Base-by-base conservation (phyloP, 1,140 invertebrate genomes). In the Cyclina sinensis region DNA sequence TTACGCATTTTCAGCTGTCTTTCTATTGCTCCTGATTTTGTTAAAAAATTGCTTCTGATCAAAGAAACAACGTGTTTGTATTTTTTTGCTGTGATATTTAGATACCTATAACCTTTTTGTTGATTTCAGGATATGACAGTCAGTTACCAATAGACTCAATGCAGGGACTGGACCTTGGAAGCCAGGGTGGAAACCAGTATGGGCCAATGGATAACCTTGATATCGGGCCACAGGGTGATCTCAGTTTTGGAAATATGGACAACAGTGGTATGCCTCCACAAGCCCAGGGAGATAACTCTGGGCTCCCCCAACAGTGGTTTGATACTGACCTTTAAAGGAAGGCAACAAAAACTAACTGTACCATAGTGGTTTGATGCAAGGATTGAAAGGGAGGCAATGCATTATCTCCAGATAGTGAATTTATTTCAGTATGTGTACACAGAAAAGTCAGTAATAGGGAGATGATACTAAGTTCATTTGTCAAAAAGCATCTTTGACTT, bases 71-170 rank as follows among this genome's bases (percentile, higher is more conserved):
- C n/a, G n/a, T n/a, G n/a, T n/a, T n/a, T n/a, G n/a, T n/a, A n/a
- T n/a, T n/a, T n/a, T n/a, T n/a, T n/a, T n/a, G n/a, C n/a, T n/a
- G n/a, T n/a, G n/a, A n/a, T n/a, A n/a, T n/a, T n/a, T n/a, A n/a
- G n/a, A n/a, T n/a, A n/a, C n/a, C n/a, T n/a, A n/a, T n/a, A n/a
- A n/a, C n/a, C n/a, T n/a, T n/a, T n/a, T 57, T 57, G 16, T 21
- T 18, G 16, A 3, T 96, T 91, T 48, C 90, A 98, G 98, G 98
- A 96, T 99, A 98, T 97, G 98, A 99, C 97, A 84, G 91, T 37
- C 98, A 98, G 97, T 97, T 99, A 97, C 98, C 98, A 97, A 98
- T 99, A 97, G 98, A 98, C 96, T 98, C 98, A 86, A 98, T 99
- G 98, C 98, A 99, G 97, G 98, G 98, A 90, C 96, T 99, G 92